Base-by-base conservation (phyloP, 1,140 invertebrate species). In the Colletes gigas region DNA sequence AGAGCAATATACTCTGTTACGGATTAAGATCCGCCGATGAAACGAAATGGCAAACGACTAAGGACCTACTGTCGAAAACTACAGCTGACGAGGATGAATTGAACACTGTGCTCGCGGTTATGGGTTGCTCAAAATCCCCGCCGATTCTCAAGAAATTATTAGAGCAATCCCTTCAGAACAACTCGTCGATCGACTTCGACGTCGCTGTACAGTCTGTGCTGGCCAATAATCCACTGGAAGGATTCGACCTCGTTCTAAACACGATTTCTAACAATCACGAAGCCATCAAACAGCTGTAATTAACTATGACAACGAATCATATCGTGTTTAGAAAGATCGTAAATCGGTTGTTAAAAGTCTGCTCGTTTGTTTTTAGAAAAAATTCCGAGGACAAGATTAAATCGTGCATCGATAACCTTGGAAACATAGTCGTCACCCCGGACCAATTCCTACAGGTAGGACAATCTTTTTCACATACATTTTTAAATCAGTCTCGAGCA, bases 41-140 rank as follows among this genome's bases (percentile, higher is more conserved):
- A 80, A 94, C 94, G 72, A 95, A 95, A 84, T 97, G 96, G 83
- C 90, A 92, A 82, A 96, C 94, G 85, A 95, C 96, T 86, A 94
- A 96, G 0, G 94, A 94, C 47, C 93, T 90, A 19, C 93, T 94
- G 70, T 94, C 94, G n/a, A 94, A 88, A 83, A 96, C 94, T 80
- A 95, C 95, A 7, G 5, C 39, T 0, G 66, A 85, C 52, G 0
- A 54, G 1, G 30, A 63, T 4, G 78, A 84, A 39, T 70, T 65
- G 14, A 17, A 10, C 2, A 4, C 21, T 3, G 30, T 86, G 12
- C 8, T 84, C 1, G 0, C 19, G 0, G 71, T 70, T 8, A 57
- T 89, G 15, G 86, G 83, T 66, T 90, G 89, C 55, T 65, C 78
- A 1, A n/a, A 50, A 0, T 54, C 82, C 12, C 8, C 8, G 0